These are phyloP conservation scores for Burhinus bistriatus DNA, from an alignment of 2,113 vertebrate species.

Conservation along the genomic window DNA sequence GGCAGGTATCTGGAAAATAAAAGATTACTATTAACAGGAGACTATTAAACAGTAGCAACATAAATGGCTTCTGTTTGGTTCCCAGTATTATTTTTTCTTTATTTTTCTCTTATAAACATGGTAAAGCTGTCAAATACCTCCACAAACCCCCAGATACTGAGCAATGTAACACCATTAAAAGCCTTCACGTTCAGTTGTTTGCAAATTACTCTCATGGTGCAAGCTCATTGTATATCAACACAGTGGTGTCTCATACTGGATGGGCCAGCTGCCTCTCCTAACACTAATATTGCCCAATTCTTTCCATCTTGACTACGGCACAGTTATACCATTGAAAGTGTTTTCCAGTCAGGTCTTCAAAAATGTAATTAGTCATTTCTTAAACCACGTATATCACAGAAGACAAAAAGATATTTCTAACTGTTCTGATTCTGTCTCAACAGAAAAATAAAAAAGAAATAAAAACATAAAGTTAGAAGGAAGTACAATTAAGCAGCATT, in stretches of 20 bases:
- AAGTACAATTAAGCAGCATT: background rate
- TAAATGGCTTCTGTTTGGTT: background rate
- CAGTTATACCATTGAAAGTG: fast-evolving
- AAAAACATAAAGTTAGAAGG: background rate
- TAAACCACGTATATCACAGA: background rate
- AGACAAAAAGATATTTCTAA: background rate
- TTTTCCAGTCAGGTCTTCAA: background rate
- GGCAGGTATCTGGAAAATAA: background rate
- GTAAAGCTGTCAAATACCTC: background rate
- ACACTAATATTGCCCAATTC: background rate
- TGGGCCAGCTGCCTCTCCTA: background rate
- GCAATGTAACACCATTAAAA: background rate
- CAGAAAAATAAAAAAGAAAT: fast-evolving
- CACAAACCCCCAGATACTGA: background rate
- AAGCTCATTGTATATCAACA: background rate
- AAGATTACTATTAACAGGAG: background rate
- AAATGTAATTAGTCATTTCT: background rate
- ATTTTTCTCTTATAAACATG: background rate
- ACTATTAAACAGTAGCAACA: background rate
- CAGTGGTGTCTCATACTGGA: background rate
- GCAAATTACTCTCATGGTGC: background rate
- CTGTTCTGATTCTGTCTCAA: background rate
- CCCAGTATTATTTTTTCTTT: background rate
- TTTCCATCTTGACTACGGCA: background rate
- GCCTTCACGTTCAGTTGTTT: background rate